These are phyloP conservation scores for Uria lomvia DNA, from an alignment of 2,113 vertebrate species.

Conservation along the genomic window DNA sequence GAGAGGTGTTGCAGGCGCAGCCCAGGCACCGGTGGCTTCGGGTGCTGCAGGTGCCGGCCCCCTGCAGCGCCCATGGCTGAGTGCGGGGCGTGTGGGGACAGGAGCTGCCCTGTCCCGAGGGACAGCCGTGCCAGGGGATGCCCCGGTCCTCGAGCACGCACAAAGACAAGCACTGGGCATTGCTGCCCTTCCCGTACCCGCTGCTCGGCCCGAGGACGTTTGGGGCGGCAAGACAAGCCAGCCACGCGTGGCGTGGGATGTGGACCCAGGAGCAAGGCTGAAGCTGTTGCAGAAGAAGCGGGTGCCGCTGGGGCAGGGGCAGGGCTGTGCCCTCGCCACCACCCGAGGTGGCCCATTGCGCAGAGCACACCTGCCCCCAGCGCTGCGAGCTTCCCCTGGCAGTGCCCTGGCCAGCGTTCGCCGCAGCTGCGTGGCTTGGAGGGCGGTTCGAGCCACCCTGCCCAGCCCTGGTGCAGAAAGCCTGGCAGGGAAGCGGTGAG, in stretches of 20 bases:
- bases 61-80: rapidly evolving
- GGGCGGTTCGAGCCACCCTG: neutral
- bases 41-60: neutral
- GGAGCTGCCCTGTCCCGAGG: neutral
- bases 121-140: neutral
- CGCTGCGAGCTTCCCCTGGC: rapidly evolving
- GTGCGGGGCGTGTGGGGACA: rapidly evolving
- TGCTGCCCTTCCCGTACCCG: neutral
- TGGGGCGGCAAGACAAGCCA: neutral
- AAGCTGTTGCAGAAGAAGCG: neutral
- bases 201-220: rapidly evolving
- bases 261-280: neutral
- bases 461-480: neutral
- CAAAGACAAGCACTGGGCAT: rapidly evolving
- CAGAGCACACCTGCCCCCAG: no score
- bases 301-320: neutral
- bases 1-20: neutral
- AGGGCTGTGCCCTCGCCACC: neutral
- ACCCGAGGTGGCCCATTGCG: no score
- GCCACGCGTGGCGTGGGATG: rapidly evolving
- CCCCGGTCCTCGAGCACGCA: rapidly evolving
- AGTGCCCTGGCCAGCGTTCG: rapidly evolving
- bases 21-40: rapidly evolving
- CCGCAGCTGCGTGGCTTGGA: rapidly evolving
- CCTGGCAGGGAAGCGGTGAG: neutral